Conservation (phyloP, 2,888 invertebrate genomes). For the Elysia crispata region DNA sequence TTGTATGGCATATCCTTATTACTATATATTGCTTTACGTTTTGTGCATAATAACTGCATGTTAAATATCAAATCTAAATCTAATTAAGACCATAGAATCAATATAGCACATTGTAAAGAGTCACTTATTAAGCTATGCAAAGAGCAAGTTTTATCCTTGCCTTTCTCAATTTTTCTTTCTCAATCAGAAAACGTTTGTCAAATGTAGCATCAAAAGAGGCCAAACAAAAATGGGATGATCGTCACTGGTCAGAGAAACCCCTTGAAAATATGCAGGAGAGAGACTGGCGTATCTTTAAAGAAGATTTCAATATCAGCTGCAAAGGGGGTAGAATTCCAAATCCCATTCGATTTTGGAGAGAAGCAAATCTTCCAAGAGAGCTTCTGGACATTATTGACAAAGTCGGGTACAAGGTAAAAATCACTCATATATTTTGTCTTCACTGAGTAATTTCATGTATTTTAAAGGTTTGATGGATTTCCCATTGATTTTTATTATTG, state of each 20-base stretch:
- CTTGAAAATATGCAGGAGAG: conserved; percentile 97
- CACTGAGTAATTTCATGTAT: no score
- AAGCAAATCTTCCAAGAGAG: conserved; percentile 89
- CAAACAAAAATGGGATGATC: conserved; percentile 98
- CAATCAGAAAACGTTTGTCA: conserved; percentile 84
- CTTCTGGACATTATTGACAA: conserved; percentile 94
- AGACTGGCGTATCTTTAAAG: conserved; percentile 99
- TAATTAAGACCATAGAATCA: no score
- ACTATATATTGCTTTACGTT: no score
- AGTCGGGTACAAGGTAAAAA: conserved; percentile 88
- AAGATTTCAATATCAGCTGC: conserved; percentile 98
- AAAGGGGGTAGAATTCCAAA: conserved; percentile 98
- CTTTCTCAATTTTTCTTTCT: conserved; percentile 3
- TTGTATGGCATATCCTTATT: no score
- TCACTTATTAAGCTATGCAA: no score
- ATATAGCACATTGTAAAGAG: no score
- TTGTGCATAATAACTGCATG: no score
- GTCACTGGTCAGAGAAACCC: conserved; percentile 96
- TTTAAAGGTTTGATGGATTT: no score
- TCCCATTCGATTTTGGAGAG: conserved; percentile 96
- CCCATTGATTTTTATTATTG: no score
- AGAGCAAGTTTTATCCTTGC: no score
- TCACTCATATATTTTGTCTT: no score
- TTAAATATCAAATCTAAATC: no score
- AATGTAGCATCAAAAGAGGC: conserved; percentile 96